Conservation (phyloP, 1,140 invertebrate genomes). For the Theocolax elegans region DNA sequence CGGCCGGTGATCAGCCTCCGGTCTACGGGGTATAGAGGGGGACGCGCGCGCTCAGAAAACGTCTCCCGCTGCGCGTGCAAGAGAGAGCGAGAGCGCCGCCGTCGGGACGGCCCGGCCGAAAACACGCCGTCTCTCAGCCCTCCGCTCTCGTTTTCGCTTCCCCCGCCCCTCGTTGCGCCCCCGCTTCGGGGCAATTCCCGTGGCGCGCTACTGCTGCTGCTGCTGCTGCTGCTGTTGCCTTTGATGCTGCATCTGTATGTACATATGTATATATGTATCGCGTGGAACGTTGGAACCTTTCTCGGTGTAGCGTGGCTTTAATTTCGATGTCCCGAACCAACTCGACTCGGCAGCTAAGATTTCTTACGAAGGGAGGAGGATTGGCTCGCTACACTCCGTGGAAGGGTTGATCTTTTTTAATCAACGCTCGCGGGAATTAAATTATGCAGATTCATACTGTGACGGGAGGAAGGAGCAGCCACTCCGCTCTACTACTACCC, state of each 20-base stretch:
- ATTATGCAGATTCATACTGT: constrained; percentile 34
- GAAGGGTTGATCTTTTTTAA: constrained; percentile 42
- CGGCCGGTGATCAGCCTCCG: constrained; percentile 38
- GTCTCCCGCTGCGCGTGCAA: constrained; percentile 42
- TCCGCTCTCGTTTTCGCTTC: constrained; percentile 11
- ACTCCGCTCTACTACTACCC: not conserved
- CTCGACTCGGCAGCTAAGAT: constrained; percentile 1
- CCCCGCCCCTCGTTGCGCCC: not conserved
- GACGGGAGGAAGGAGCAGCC: not conserved
- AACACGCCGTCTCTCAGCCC: constrained; percentile 56
- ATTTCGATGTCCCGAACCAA: not conserved
- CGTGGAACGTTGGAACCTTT: too few relatives aligned
- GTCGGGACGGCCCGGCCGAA: constrained; percentile 57
- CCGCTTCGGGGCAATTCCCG: constrained; percentile 13
- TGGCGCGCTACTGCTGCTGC: not conserved
- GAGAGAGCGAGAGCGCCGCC: constrained; percentile 47
- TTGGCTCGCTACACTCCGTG: too few relatives aligned
- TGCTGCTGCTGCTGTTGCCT: not conserved
- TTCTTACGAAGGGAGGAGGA: not conserved
- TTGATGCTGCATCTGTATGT: too few relatives aligned
- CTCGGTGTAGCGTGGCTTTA: not conserved
- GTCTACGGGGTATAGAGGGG: not conserved
- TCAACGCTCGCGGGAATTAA: constrained; percentile 39
- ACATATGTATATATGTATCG: too few relatives aligned
- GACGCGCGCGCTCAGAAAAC: constrained; percentile 39